These are phyloP conservation scores for Lampris megalopsis DNA, from an alignment of 2,113 vertebrate genomes.

Conservation along the genomic window DNA sequence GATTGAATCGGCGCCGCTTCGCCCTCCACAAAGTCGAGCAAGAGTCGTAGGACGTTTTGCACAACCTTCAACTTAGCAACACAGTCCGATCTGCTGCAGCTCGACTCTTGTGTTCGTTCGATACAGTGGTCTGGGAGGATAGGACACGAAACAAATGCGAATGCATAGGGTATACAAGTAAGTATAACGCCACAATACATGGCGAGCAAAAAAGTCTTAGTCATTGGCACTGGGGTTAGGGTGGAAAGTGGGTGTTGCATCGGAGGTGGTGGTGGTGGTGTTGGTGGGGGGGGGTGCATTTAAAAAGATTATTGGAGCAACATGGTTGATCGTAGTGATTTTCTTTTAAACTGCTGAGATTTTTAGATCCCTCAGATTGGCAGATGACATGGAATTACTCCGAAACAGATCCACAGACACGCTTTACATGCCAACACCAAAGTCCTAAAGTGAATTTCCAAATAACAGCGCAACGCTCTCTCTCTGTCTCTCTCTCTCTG, in stretches of 20 bases:
- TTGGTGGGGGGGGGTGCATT: background rate
- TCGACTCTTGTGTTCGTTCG: constrained; percentile 20
- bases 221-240: constrained; percentile 71
- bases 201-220: constrained; percentile 62
- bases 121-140: constrained; percentile 35
- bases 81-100: background rate
- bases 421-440: constrained; percentile 56
- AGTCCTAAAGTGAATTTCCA: constrained; percentile 59
- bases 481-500: background rate
- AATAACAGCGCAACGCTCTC: constrained; percentile 43
- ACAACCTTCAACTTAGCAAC: too few species aligned
- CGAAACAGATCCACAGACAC: constrained; percentile 50
- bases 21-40: constrained; percentile 24
- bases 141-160: constrained; percentile 48
- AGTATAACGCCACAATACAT: constrained; percentile 59
- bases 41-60: background rate
- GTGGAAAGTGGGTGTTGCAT: background rate
- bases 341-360: constrained; percentile 6
- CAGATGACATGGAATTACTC: constrained; percentile 38
- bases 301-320: too few species aligned
- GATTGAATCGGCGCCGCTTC: background rate
- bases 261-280: background rate
- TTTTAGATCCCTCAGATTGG: constrained; percentile 35
- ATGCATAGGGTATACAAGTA: constrained; percentile 77
- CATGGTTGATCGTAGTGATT: constrained; percentile 44